Evolutionary conservation across 2,113 vertebrate genomes (phyloP).

Genomic region (Ardeotis arabs): DNA sequence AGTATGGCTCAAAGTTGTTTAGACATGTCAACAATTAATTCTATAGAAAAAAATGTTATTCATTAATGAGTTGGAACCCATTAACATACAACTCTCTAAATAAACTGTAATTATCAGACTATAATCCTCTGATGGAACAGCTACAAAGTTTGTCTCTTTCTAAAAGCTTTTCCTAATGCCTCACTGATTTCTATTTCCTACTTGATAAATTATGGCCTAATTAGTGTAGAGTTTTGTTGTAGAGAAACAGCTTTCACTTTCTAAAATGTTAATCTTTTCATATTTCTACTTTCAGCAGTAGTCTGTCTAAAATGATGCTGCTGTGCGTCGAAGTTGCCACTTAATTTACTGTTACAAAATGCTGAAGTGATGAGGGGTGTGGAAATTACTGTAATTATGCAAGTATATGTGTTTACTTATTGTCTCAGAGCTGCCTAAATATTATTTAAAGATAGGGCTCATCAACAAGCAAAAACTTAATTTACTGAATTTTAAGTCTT

Average conservation of each 20-base stretch:
- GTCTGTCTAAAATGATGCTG: not conserved
- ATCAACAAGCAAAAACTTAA: not conserved
- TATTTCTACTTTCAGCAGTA: not conserved
- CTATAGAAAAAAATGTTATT: constrained; percentile 15
- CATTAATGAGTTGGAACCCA: constrained; percentile 16
- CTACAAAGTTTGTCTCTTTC: constrained; percentile 9
- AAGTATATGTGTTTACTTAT: constrained; percentile 4
- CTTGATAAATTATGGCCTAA: constrained; percentile 45
- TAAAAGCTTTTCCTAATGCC: constrained; percentile 31
- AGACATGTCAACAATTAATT: constrained; percentile 6
- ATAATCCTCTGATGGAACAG: constrained; percentile 5
- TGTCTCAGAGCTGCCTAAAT: constrained; percentile 7
- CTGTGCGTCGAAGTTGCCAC: not conserved
- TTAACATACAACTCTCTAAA: not conserved
- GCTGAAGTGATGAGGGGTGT: not conserved
- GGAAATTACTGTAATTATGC: constrained; percentile 34
- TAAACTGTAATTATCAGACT: constrained; percentile 17
- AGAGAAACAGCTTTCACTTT: constrained; percentile 27
- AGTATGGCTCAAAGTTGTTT: constrained; percentile 14
- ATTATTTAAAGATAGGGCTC: constrained; percentile 8
- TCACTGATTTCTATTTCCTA: constrained; percentile 29
- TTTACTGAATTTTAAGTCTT: not conserved
- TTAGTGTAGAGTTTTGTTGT: constrained; percentile 5
- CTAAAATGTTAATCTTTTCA: not conserved
- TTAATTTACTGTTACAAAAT: not conserved